phyloP scores from a whole-genome alignment of 2,797 vertebrate genomes.

The Ctenopoma multispine region DNA sequence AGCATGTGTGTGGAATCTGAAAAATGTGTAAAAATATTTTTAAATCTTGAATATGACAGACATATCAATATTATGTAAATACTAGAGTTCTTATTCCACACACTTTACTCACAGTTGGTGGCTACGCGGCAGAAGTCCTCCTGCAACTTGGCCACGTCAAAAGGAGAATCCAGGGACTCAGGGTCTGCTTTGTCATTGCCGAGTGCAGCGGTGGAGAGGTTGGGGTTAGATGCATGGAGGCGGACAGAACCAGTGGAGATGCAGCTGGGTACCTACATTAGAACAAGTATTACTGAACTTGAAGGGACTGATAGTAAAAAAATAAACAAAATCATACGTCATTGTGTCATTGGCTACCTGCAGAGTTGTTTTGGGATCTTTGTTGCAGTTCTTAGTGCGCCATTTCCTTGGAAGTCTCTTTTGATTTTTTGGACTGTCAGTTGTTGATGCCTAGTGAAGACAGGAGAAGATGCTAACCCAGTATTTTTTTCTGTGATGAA shows the following conservation, averaged over 20 bases:
- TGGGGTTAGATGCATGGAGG: constrained; percentile 97
- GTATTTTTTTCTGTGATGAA: constrained; percentile 17
- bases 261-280: constrained; percentile 83
- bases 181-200: constrained; percentile 89
- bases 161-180: constrained; percentile 87
- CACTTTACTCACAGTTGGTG: constrained; percentile 87
- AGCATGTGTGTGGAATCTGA: background rate
- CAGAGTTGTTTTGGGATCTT: constrained; percentile 94
- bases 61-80: too few relatives aligned
- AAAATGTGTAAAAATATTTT: background rate
- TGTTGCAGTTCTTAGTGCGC: constrained; percentile 91
- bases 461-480: constrained; percentile 4
- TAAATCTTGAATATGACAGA: background rate
- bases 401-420: constrained; percentile 92
- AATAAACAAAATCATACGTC: constrained; percentile 13
- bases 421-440: constrained; percentile 97
- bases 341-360: constrained; percentile 84
- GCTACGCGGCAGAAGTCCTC: constrained; percentile 94
- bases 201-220: constrained; percentile 93
- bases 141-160: constrained; percentile 96
- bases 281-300: background rate
- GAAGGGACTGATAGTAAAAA: background rate
- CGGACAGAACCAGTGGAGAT: constrained; percentile 89
- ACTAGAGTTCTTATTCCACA: background rate
- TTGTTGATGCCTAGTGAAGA: constrained; percentile 85